Evolutionary conservation across 2,888 invertebrate genomes (phyloP).

Genomic region (Tetramorium bicarinatum): DNA sequence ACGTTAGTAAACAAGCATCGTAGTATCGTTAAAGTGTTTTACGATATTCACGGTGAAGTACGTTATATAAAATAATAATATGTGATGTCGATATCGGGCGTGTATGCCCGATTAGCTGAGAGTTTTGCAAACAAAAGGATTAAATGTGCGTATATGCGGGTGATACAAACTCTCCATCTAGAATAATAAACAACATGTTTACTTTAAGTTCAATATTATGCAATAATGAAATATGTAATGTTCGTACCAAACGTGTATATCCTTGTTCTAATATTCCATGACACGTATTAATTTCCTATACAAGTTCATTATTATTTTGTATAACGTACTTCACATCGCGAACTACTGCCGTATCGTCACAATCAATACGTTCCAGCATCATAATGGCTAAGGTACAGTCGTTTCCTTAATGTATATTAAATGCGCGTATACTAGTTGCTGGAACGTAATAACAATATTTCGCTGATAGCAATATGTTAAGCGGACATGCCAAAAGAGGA

Average conservation of each 20-base stretch:
- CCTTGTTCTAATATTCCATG: background rate
- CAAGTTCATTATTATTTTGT: slow-evolving; percentile 15
- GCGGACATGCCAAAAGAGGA: background rate
- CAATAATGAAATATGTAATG: background rate
- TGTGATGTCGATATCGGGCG: background rate
- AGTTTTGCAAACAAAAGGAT: background rate
- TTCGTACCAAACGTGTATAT: background rate
- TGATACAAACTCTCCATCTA: slow-evolving; percentile 16
- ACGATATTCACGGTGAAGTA: slow-evolving; percentile 16
- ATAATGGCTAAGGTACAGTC: background rate
- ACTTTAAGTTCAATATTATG: slow-evolving; percentile 11
- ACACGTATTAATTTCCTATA: slow-evolving; percentile 15
- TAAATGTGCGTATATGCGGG: background rate
- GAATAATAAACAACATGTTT: slow-evolving; percentile 6
- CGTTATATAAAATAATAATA: slow-evolving; percentile 15
- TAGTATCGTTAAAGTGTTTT: slow-evolving; percentile 11
- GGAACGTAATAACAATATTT: slow-evolving; percentile 19
- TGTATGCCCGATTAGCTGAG: background rate
- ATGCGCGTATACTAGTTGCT: slow-evolving; percentile 11
- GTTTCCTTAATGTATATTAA: slow-evolving; percentile 30
- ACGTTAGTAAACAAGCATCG: background rate
- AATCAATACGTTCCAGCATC: slow-evolving; percentile 31
- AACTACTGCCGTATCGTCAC: background rate
- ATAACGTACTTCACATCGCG: slow-evolving; percentile 18
- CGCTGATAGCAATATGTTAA: slow-evolving; percentile 6